phyloP scores from a whole-genome alignment of 2,113 vertebrate genomes.

The Dipodomys merriami region DNA sequence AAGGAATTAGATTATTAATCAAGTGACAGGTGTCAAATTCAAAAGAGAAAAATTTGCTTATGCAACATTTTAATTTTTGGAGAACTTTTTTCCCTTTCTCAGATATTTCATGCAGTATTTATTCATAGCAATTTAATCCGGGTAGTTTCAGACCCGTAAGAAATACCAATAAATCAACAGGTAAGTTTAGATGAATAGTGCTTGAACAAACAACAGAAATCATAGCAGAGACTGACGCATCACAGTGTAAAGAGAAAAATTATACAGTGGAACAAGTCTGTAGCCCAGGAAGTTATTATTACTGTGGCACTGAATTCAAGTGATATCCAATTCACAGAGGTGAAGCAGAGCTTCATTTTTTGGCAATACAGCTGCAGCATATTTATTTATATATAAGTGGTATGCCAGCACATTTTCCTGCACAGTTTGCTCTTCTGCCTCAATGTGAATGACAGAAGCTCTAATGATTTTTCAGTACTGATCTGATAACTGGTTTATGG shows the following conservation, averaged over 20 bases:
- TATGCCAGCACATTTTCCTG: constrained; percentile 82
- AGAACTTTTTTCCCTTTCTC: not conserved
- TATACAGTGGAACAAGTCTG: constrained; percentile 82
- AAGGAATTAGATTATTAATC: not conserved
- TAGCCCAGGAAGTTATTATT: constrained; percentile 63
- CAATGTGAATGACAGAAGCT: constrained; percentile 89
- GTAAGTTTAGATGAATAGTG: constrained; percentile 53
- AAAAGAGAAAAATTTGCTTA: constrained; percentile 23
- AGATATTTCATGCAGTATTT: constrained; percentile 4
- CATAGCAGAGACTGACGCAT: constrained; percentile 39
- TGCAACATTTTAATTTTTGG: constrained; percentile 45
- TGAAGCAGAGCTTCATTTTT: constrained; percentile 66
- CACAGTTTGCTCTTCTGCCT: constrained; percentile 92
- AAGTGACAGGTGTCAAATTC: not conserved
- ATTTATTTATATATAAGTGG: constrained; percentile 79
- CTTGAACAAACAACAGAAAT: constrained; percentile 38
- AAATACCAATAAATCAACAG: constrained; percentile 22
- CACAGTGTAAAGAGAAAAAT: constrained; percentile 28
- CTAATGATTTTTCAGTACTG: constrained; percentile 88
- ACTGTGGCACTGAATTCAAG: constrained; percentile 64
- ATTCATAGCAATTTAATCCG: not conserved
- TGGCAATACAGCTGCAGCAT: constrained; percentile 79
- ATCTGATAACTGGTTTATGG: constrained; percentile 88
- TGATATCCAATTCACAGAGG: constrained; percentile 79
- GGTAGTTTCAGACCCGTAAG: not conserved